These are phyloP conservation scores for Arctocebus calabarensis DNA, from an alignment of 2,797 vertebrate species.

Conservation along the genomic window DNA sequence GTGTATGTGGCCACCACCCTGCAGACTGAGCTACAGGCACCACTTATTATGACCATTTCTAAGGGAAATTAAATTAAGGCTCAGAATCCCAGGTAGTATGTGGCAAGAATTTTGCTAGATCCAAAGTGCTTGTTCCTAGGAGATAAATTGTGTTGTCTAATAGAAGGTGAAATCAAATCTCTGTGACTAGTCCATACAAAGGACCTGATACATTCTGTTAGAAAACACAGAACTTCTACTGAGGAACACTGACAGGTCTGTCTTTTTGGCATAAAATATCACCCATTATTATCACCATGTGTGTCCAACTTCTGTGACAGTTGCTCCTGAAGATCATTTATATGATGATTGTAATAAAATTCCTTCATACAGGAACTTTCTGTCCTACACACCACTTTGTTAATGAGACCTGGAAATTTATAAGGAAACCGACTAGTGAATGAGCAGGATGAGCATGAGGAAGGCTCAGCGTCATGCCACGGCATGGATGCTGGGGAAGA, in stretches of 20 bases:
- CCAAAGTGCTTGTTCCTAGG: not conserved
- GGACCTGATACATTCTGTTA: not conserved
- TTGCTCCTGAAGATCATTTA: not conserved
- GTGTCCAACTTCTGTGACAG: not conserved
- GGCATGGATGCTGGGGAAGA: not conserved
- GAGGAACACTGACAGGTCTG: not conserved
- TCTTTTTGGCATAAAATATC: not conserved
- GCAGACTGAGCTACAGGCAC: too few species aligned
- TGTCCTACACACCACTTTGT: not conserved
- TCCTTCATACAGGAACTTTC: not conserved
- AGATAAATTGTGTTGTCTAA: not conserved
- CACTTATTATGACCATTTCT: not conserved
- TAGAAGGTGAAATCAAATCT: not conserved
- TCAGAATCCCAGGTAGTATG: not conserved
- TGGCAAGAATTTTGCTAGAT: not conserved
- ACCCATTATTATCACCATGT: not conserved
- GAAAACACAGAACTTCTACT: not conserved
- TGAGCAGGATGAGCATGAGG: not conserved
- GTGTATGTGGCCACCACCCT: too few species aligned
- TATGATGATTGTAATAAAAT: not conserved
- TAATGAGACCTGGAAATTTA: not conserved
- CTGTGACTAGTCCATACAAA: not conserved
- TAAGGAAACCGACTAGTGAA: not conserved
- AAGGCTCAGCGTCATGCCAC: not conserved
- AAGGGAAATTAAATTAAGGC: slow-evolving; percentile 42